Conservation (phyloP, 2,113 vertebrate genomes). For the Limnothrissa miodon region DNA sequence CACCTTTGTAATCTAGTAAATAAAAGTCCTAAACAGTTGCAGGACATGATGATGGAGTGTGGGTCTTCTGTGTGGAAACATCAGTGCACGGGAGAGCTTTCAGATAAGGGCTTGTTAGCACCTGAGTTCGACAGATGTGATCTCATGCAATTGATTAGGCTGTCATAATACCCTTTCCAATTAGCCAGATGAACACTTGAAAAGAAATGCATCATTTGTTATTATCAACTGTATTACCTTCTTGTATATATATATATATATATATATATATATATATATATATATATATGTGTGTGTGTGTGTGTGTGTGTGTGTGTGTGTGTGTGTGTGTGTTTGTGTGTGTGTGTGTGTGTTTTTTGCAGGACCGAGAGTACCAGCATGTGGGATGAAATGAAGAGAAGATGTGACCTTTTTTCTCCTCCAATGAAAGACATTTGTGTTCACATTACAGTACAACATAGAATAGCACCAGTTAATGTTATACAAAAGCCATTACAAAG, state of each 20-base stretch:
- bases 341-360: too few species aligned
- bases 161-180: slow-evolving; percentile 58
- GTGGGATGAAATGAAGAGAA: slow-evolving; percentile 65
- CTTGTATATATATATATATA: slow-evolving; percentile 41
- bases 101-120: slow-evolving; percentile 79
- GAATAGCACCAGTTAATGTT: slow-evolving; percentile 91
- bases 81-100: slow-evolving; percentile 88
- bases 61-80: slow-evolving; percentile 78
- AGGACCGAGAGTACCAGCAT: slow-evolving; percentile 74
- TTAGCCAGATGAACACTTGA: slow-evolving; percentile 59
- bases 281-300: too few species aligned
- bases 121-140: slow-evolving; percentile 75
- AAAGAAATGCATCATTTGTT: slow-evolving; percentile 37
- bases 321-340: too few species aligned
- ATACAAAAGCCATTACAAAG: slow-evolving; percentile 78
- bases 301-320: too few species aligned
- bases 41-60: slow-evolving; percentile 78
- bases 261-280: too few species aligned
- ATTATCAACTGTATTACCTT: slow-evolving; percentile 60
- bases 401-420: slow-evolving; percentile 72
- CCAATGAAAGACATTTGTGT: slow-evolving; percentile 79
- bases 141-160: slow-evolving; percentile 52
- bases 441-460: slow-evolving; percentile 90
- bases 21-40: slow-evolving; percentile 76
- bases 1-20: slow-evolving; percentile 77